Evolutionary conservation across 2,888 invertebrate species (phyloP).

Genomic region (Oxytorus armatus): DNA sequence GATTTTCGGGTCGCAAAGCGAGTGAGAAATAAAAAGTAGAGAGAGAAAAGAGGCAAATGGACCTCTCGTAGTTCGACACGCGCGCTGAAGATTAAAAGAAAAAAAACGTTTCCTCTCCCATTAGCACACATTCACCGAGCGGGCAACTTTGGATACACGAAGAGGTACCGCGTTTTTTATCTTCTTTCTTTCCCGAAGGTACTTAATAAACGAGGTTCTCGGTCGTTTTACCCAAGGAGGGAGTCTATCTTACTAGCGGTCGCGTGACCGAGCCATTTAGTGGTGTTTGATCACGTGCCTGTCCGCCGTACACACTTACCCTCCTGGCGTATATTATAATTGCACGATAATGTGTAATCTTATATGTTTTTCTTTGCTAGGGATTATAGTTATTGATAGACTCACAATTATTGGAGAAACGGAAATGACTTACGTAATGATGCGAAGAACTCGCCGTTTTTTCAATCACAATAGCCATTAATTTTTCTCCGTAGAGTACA

Average conservation of each 20-base stretch:
- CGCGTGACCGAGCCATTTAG: slow-evolving; percentile 74
- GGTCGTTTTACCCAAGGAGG: neutral
- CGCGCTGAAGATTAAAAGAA: neutral
- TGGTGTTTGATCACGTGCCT: slow-evolving; percentile 72
- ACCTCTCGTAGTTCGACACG: neutral
- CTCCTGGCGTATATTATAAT: too few relatives aligned
- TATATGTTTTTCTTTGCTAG: neutral
- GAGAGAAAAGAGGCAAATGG: neutral
- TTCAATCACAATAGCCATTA: too few relatives aligned
- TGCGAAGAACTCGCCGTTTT: too few relatives aligned
- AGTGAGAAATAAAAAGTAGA: neutral
- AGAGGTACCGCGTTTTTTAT: neutral
- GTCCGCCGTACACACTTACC: slow-evolving; percentile 68
- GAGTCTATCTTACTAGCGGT: too few relatives aligned
- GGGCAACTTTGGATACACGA: too few relatives aligned
- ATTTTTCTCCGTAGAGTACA: too few relatives aligned
- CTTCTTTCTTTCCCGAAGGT: neutral
- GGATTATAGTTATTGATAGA: too few relatives aligned
- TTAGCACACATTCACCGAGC: neutral
- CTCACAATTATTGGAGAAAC: too few relatives aligned
- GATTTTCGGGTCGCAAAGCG: neutral
- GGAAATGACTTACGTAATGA: too few relatives aligned
- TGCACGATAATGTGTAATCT: too few relatives aligned
- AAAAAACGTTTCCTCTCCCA: neutral
- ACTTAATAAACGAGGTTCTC: neutral